These are phyloP conservation scores for Spheniscus humboldti DNA, from an alignment of 2,797 vertebrate species.

Conservation along the genomic window DNA sequence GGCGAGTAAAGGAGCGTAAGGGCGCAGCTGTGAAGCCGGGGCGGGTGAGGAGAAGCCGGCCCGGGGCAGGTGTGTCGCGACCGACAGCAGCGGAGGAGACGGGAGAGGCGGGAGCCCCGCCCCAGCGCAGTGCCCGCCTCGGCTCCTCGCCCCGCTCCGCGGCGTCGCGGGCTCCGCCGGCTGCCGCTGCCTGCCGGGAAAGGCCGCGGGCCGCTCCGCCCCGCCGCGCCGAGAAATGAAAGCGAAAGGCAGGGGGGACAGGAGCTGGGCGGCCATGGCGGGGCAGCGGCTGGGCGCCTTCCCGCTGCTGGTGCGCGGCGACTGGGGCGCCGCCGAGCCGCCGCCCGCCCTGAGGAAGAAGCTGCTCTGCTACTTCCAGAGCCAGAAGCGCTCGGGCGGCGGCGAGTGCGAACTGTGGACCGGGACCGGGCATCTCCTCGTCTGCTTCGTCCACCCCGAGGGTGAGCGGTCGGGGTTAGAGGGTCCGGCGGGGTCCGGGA, in stretches of 20 bases:
- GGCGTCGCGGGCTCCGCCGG: too few species aligned
- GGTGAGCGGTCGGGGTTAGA: neutral
- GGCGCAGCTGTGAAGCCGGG: fast-evolving
- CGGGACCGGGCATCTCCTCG: neutral
- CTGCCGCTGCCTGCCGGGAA: neutral
- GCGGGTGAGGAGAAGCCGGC: too few species aligned
- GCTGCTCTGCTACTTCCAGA: conserved; percentile 76
- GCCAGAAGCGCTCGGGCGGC: conserved; percentile 68
- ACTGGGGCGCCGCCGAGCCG: conserved; percentile 31
- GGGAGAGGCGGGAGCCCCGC: too few species aligned
- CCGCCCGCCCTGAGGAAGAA: conserved; percentile 53
- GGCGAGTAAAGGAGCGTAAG: neutral
- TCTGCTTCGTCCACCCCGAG: conserved; percentile 15
- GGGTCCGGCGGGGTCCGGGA: neutral
- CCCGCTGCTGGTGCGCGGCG: conserved; percentile 56
- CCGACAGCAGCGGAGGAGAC: too few species aligned
- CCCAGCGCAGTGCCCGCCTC: neutral
- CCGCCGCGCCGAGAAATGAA: neutral
- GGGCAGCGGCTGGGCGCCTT: neutral
- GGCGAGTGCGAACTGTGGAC: conserved; percentile 68
- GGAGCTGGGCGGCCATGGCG: neutral
- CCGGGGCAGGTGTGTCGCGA: too few species aligned
- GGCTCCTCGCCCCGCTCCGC: too few species aligned
- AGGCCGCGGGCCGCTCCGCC: neutral
- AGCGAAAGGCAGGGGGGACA: neutral